Evolutionary conservation across 1,140 invertebrate genomes (phyloP), one percentile per base, ranked within the genome.

Genomic region (Watersipora subatra): DNA sequence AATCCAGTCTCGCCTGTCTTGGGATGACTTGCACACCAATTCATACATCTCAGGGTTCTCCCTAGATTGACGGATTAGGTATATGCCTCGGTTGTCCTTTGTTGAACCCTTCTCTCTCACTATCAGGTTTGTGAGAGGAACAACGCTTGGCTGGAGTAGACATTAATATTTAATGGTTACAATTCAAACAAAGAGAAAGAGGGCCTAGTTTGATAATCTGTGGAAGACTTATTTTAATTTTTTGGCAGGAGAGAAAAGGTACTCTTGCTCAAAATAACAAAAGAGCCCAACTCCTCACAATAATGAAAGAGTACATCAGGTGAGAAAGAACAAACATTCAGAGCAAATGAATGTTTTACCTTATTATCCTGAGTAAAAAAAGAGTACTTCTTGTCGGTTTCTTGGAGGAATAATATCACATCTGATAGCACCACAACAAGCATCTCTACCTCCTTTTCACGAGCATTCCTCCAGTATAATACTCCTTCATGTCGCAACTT

Each of bases 31-130:
- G 66, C 93, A 90, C 73, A 93, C 88, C 19, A 97, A 81, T 77
- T 96, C 92, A 76, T 94, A 95, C 92, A 96, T 95, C 81, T 95
- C 93, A 0, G 92, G 92, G 70, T 90, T 88, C 0, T 84, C 84
- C 0, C 71, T 74, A 66, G 73, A 76, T 64, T 78, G 76, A 66
- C 76, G 77, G 70, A 94, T 92, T 26, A 94, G 83, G 80, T 93
- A 93, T 71, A 94, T 88, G 0, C 89, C 89, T 1, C 88, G 84
- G 7, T 89, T 90, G 70, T 93, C 91, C 66, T 89, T 87, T 22
- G 74, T 74, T 46, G 90, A 91, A 1, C 91, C 90, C 77, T 95
- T 95, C 77, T 95, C 92, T 34, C 92, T 83, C 1, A 96, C 92
- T 55, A 96, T 77, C 58, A 96, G 78, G 74, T 94, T 92, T 77